Evolutionary conservation across 2,888 invertebrate species (phyloP), one percentile per base, ranked within the genome.

Genomic region (Synergus laeviventris): DNA sequence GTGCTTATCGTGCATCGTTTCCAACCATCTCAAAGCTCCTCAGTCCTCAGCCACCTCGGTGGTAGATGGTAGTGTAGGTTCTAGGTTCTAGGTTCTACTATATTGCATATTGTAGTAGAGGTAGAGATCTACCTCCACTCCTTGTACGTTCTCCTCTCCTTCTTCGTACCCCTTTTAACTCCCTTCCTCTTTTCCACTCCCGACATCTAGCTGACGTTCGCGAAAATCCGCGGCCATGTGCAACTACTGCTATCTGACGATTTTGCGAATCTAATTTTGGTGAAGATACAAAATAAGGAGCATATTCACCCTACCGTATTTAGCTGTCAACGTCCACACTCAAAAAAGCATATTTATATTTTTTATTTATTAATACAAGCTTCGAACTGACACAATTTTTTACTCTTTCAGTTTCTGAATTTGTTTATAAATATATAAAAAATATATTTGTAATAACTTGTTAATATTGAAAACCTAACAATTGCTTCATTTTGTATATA

Each of bases 1-100:
- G 90, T 90, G 90, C 90, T 91, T 91, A 91, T 91, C 91, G 88
- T 87, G 89, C 90, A 90, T 90, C 90, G 89, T 89, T 88, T 85
- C 86, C 82, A 88, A 84, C 86, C 87, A 85, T 83, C 84, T 86
- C 84, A 82, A 86, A 86, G 59, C 78, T 81, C 77, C 81, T 81
- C 79, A 74, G 42, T 31, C 60, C 38, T 62, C 64, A 75, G 76
- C 77, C 83, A 82, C 82, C 84, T 82, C 81, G 79, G 81, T 82
- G 78, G 77, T 78, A 49, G 31, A 49, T 70, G 49, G 36, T 62
- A 36, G 31, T n/a, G n/a, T n/a, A n/a, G n/a, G n/a, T n/a, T n/a
- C n/a, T n/a, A n/a, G n/a, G n/a, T 31, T 31, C 31, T 31, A 31
- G 31, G 31, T 31, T 5, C 31, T 31, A 31, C 31, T 31, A 31